Conservation (phyloP, 2,113 vertebrate species). For the Sturnira hondurensis region DNA sequence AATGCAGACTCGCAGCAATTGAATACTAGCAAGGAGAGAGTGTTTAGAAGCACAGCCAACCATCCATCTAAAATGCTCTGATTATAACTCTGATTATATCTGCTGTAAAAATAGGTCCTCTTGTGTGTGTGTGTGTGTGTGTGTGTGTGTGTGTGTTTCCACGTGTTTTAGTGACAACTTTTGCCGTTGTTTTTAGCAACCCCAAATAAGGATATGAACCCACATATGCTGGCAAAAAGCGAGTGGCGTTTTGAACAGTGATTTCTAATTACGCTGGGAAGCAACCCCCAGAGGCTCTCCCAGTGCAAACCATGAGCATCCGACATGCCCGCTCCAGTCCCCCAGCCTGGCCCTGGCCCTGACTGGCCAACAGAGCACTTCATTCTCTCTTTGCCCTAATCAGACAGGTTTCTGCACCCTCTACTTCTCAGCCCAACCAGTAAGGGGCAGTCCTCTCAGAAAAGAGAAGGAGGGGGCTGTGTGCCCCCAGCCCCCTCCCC, state of each 20-base stretch:
- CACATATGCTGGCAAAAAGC: not conserved
- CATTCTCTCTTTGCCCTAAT: not conserved
- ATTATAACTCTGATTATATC: not conserved
- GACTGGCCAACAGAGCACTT: not conserved
- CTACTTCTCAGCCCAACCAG: not conserved
- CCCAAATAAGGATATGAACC: not conserved
- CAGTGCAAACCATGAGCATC: accelerated
- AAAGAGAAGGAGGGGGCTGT: not conserved
- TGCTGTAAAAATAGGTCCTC: not conserved
- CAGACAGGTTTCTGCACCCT: not conserved
- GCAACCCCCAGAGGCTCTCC: not conserved
- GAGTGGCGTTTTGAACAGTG: not conserved
- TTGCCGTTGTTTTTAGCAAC: not conserved
- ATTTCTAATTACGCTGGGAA: not conserved
- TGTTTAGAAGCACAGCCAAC: not conserved
- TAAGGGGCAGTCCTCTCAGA: not conserved
- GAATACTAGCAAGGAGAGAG: not conserved
- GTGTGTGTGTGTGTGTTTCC: too few species aligned
- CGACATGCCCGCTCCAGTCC: not conserved
- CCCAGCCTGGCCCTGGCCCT: not conserved
- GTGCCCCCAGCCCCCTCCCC: accelerated
- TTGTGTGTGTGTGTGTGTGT: too few species aligned
- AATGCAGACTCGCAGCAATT: not conserved
- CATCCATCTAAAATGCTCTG: not conserved
- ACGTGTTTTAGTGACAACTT: not conserved